Conservation (phyloP, 2,113 vertebrate species). For the Bos indicus region DNA sequence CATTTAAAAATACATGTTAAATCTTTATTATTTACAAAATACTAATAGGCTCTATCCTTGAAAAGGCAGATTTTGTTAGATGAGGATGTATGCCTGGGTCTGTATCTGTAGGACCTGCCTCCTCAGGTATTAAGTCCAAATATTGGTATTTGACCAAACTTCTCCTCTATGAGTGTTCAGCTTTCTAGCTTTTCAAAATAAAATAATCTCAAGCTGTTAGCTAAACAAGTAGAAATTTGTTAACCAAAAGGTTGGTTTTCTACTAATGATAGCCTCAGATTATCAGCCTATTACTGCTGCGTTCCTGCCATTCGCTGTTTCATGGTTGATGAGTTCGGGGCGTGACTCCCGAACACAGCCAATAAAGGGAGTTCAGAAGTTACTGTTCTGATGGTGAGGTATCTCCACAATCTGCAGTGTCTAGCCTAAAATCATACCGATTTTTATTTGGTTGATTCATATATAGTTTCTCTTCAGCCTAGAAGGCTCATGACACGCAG, state of each 20-base stretch:
- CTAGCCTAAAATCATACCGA: neutral
- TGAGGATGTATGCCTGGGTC: neutral
- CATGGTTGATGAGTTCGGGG: neutral
- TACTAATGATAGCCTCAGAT: neutral
- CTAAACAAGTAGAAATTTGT: neutral
- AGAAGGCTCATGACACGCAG: neutral
- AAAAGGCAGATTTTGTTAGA: neutral
- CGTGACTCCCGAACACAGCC: neutral
- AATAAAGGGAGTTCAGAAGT: neutral
- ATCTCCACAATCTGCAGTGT: neutral
- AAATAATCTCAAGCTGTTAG: neutral
- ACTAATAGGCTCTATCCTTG: neutral
- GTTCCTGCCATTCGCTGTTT: neutral
- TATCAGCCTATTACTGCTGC: neutral
- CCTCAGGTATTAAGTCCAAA: neutral
- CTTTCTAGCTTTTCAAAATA: neutral
- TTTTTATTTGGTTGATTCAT: neutral
- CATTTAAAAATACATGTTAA: neutral
- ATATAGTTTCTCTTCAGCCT: conserved; percentile 11
- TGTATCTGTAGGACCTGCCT: neutral
- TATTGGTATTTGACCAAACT: neutral
- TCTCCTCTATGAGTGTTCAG: neutral
- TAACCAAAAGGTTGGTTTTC: neutral
- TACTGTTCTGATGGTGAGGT: neutral
- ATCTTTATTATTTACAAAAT: neutral